A percentile compares a stretch with the other conserved stretches of the same genome.
Conservation (phyloP, 1,140 invertebrate genomes). For the Parapsyche elsis region DNA sequence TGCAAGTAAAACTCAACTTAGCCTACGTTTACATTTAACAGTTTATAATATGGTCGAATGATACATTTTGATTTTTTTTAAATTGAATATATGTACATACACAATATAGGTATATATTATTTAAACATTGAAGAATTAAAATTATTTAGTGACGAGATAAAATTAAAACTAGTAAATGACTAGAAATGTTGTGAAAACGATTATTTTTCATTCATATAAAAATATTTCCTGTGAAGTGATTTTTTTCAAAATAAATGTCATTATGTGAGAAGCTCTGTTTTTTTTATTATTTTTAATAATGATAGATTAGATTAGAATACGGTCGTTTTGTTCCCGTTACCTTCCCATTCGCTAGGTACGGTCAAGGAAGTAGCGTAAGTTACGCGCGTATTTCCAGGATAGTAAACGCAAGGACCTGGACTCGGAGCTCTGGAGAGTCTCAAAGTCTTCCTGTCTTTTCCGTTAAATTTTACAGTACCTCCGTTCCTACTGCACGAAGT, state of each 20-base stretch:
- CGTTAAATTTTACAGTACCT: constrained; percentile 59
- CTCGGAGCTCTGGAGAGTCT: constrained; percentile 62
- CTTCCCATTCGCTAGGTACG: constrained; percentile 55
- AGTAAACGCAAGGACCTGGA: constrained; percentile 76
- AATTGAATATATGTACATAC: no score
- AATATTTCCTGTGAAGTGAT: constrained; percentile 3
- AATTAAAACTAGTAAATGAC: constrained; percentile 8
- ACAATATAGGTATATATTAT: no score
- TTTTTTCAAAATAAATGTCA: not conserved
- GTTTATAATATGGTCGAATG: not conserved
- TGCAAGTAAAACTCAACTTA: not conserved
- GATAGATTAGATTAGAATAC: constrained; percentile 53
- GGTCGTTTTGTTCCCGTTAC: constrained; percentile 49
- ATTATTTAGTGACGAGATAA: no score
- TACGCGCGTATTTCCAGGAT: constrained; percentile 64
- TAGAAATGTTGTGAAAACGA: not conserved
- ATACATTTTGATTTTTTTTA: not conserved
- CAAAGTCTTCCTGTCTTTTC: constrained; percentile 56
- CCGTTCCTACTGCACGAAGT: constrained; percentile 69
- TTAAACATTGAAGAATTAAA: not conserved
- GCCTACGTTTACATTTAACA: no score
- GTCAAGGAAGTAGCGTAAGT: constrained; percentile 51
- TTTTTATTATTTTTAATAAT: not conserved
- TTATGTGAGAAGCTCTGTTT: not conserved
- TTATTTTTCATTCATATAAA: not conserved